Conservation (phyloP, 2,888 invertebrate species). For the Gerris lacustris region DNA sequence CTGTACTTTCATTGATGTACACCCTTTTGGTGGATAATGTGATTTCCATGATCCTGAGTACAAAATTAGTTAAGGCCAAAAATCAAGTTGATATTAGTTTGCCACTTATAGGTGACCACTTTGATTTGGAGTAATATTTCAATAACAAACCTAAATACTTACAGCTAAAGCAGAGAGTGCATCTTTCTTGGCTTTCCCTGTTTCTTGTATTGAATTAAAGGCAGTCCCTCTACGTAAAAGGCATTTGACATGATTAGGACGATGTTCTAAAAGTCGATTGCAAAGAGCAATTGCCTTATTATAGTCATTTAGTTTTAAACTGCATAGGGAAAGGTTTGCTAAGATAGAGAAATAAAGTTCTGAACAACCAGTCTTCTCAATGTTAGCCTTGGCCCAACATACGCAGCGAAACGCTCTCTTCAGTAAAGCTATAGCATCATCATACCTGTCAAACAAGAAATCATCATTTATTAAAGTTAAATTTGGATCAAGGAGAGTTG, state of each 20-base stretch:
- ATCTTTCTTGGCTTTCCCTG: neutral
- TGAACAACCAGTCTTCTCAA: neutral
- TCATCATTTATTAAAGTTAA: too few relatives aligned
- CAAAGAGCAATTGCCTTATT: neutral
- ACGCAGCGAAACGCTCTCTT: neutral
- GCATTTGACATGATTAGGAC: neutral
- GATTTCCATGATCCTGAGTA: too few relatives aligned
- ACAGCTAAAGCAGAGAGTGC: neutral
- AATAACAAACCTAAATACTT: neutral
- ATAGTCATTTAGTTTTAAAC: neutral
- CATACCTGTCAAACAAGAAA: conserved; percentile 7
- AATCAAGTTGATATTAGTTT: too few relatives aligned
- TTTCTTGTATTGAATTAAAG: neutral
- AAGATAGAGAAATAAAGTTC: conserved; percentile 1
- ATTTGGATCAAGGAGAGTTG: too few relatives aligned
- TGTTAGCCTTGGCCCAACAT: neutral
- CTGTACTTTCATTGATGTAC: too few relatives aligned
- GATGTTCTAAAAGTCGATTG: neutral
- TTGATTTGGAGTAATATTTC: too few relatives aligned
- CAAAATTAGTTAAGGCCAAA: too few relatives aligned
- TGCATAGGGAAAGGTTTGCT: neutral
- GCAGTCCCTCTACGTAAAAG: neutral
- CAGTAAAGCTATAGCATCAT: conserved; percentile 4
- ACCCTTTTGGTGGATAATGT: too few relatives aligned
- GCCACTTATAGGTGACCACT: too few relatives aligned